Evolutionary conservation across 2,113 vertebrate species (phyloP).

Genomic region (Platichthys flesus): DNA sequence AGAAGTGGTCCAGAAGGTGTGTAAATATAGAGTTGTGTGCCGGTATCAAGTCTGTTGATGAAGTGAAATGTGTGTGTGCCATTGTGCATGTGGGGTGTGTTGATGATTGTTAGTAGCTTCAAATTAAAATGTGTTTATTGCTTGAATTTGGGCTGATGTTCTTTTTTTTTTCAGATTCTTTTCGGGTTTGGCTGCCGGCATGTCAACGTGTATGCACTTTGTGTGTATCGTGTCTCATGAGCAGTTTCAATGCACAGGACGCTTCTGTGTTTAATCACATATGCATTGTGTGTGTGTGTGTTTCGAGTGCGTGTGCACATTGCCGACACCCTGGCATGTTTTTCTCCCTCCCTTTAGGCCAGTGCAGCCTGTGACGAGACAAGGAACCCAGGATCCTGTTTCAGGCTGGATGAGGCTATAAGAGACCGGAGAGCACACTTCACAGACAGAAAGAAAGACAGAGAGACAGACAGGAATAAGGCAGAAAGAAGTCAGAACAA

Average conservation of each 20-base stretch:
- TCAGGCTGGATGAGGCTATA: constrained; percentile 87
- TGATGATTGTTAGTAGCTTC: constrained; percentile 6
- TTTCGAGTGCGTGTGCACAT: constrained; percentile 17
- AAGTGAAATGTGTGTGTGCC: constrained; percentile 1
- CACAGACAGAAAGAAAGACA: constrained; percentile 40
- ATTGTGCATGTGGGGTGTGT: neutral
- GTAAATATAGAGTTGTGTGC: constrained; percentile 65
- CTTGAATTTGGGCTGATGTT: neutral
- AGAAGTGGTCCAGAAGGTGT: constrained; percentile 25
- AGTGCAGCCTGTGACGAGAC: constrained; percentile 67
- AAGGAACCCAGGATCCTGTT: constrained; percentile 86
- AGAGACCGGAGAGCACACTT: constrained; percentile 74
- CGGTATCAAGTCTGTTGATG: constrained; percentile 29
- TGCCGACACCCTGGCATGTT: constrained; percentile 78
- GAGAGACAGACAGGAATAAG: constrained; percentile 32
- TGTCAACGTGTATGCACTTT: neutral
- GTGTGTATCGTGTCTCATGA: no score
- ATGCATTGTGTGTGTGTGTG: constrained; percentile 6
- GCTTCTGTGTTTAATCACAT: no score
- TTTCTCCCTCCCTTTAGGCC: constrained; percentile 75
- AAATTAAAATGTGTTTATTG: neutral
- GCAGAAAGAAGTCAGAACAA: constrained; percentile 12
- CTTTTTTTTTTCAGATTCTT: neutral
- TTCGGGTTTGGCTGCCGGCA: neutral
- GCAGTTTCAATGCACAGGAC: no score